Evolutionary conservation across 35 echinoderm and acorn worm species (phyloP).

Genomic region (Lytechinus pictus): DNA sequence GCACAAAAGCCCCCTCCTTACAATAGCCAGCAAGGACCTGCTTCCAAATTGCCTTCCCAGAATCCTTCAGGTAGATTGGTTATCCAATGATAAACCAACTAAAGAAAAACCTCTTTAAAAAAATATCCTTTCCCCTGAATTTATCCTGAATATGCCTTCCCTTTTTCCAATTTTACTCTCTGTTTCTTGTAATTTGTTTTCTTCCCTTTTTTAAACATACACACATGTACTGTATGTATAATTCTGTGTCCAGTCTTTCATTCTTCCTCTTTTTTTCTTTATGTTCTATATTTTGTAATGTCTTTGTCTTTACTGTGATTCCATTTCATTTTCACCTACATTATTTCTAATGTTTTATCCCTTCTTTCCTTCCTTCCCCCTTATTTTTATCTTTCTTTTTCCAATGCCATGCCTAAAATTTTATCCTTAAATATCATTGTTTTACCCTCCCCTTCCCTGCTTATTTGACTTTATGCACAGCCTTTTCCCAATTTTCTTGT

Average conservation of each 20-base stretch:
- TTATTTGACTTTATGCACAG: too few species aligned
- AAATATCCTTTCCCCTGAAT: background rate
- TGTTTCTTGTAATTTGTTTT: background rate
- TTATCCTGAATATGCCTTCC: background rate
- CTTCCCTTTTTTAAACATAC: background rate
- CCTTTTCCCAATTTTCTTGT: too few species aligned
- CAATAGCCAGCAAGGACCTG: conserved; percentile 47
- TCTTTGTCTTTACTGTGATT: too few species aligned
- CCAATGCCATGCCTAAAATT: too few species aligned
- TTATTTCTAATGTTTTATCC: too few species aligned
- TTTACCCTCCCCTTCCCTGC: too few species aligned
- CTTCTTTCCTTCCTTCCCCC: too few species aligned
- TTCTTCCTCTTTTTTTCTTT: background rate
- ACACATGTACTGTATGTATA: too few species aligned
- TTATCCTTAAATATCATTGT: too few species aligned
- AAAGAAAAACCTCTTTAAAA: background rate
- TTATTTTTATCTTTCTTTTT: too few species aligned
- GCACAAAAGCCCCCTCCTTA: conserved; percentile 50
- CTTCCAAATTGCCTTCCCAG: conserved; percentile 49
- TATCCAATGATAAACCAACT: background rate
- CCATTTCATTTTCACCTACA: too few species aligned
- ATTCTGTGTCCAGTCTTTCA: background rate
- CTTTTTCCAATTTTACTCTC: background rate
- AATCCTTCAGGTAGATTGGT: conserved; percentile 37
- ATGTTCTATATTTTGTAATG: too few species aligned